Base-by-base conservation (phyloP, 2,888 invertebrate genomes). In the Cryptocephalus moraei region DNA sequence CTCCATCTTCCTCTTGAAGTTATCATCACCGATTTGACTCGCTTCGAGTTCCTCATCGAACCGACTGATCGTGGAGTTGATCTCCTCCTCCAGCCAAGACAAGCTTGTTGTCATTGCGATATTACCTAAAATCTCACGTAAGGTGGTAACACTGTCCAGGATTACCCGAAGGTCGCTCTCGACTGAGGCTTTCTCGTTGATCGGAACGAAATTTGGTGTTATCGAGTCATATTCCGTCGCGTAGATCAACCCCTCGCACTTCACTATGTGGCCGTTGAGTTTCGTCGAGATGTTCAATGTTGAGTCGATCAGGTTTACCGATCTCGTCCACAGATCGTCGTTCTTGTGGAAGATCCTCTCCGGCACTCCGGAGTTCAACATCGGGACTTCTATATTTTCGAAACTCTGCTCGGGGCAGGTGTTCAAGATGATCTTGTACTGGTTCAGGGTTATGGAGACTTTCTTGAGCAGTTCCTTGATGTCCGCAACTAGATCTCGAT, bases 401-500 rank as follows among this genome's bases (percentile, higher is more conserved):
- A 62, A 43, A 8, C 54, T 59, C 52, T 72, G 67, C 8, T 61
- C 60, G 0, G 85, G 83, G 47, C 78, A 78, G 50, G 79, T 79
- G 58, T 81, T 75, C 1, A 91, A 63, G 13, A 89, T 69, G 1
- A 86, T 66, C 47, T 73, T 69, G 57, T 84, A 80, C 62, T 91
- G 90, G 53, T 82, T 80, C 22, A 87, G 68, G 9, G 80, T 72
- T 47, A 79, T 72, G 36, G 73, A 66, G 8, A 73, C 62, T 45
- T 76, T 73, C 1, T 75, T 73, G 49, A 79, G 69, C 45, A 77
- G 67, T 42, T 75, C 70, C 36, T 68, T 73, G 1, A 82, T 62
- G 9, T 69, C 64, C 4, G 70, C 60, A 1, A 75, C 72, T 1
- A 38, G 9, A 9, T 65, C 58, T 8, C 46, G 49, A 13, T 53